These are phyloP conservation scores for Thaleichthys pacificus DNA, from an alignment of 2,797 vertebrate species.

Conservation along the genomic window DNA sequence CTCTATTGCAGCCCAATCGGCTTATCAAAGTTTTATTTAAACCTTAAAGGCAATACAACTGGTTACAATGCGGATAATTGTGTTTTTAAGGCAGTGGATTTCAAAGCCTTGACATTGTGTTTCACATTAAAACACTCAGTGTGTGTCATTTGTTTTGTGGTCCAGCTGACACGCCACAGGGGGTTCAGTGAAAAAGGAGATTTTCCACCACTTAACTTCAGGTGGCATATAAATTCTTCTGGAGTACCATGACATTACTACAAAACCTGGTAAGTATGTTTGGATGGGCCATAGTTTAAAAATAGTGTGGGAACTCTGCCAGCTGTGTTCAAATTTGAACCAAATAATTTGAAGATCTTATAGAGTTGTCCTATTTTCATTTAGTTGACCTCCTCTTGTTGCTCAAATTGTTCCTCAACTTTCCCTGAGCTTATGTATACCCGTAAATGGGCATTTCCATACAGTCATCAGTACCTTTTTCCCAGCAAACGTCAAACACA, in stretches of 20 bases:
- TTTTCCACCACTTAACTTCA: conserved; percentile 13
- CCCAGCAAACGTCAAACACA: conserved; percentile 78
- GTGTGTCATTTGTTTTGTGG: conserved; percentile 17
- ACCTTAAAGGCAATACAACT: too few relatives aligned
- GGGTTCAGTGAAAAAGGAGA: not conserved
- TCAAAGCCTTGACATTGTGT: not conserved
- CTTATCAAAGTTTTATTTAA: too few relatives aligned
- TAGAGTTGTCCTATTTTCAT: not conserved
- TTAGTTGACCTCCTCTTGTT: not conserved
- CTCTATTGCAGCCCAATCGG: too few relatives aligned
- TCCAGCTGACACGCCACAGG: conserved; percentile 12
- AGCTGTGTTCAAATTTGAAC: not conserved
- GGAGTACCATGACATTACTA: conserved; percentile 3
- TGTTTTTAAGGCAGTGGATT: not conserved
- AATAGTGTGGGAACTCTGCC: not conserved
- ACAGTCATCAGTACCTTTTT: conserved; percentile 74
- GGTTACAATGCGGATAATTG: not conserved
- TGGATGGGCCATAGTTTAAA: not conserved
- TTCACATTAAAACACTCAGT: not conserved
- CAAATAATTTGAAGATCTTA: not conserved
- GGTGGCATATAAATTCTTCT: not conserved
- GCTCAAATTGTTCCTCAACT: conserved; percentile 18
- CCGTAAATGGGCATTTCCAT: conserved; percentile 76
- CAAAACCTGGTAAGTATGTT: not conserved
- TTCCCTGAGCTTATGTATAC: conserved; percentile 36